A percentile compares a stretch with the other conserved stretches of the same genome.
Conservation (phyloP, 2,797 vertebrate species). For the Hemibagrus guttatus region DNA sequence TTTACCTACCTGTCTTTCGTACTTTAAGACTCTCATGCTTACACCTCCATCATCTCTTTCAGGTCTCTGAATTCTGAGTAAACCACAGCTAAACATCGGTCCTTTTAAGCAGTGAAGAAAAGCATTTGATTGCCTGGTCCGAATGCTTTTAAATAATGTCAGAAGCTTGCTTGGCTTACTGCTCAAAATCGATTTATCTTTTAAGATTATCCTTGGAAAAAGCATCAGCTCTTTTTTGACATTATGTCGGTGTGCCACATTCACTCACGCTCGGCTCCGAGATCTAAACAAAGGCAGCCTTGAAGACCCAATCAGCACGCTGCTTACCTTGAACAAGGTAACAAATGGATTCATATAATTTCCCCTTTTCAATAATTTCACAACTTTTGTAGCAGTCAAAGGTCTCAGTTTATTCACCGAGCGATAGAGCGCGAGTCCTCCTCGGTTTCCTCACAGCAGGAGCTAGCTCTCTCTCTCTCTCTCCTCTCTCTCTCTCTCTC, state of each 20-base stretch:
- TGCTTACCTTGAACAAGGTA: slow-evolving; percentile 41
- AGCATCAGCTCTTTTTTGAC: not conserved
- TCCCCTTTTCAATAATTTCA: slow-evolving; percentile 31
- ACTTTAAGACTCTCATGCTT: not conserved
- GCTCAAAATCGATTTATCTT: not conserved
- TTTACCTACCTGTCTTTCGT: too few relatives aligned
- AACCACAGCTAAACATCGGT: not conserved
- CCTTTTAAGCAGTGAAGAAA: not conserved
- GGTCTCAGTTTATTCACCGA: slow-evolving; percentile 36
- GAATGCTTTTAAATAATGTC: not conserved
- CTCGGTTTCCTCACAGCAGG: slow-evolving; percentile 43
- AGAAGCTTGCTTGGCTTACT: not conserved
- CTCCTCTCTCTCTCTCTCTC: slow-evolving; percentile 24
- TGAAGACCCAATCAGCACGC: slow-evolving; percentile 29
- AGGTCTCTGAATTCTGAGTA: not conserved
- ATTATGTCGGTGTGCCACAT: not conserved
- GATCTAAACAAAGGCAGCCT: slow-evolving; percentile 20
- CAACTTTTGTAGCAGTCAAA: slow-evolving; percentile 42
- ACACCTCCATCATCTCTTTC: not conserved
- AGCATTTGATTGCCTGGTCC: not conserved
- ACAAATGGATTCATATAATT: slow-evolving; percentile 12
- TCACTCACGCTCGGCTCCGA: not conserved
- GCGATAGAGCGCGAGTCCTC: slow-evolving; percentile 13
- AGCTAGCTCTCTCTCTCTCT: slow-evolving; percentile 38
- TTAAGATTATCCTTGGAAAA: slow-evolving; percentile 28